Percentiles rank a stretch among this genome's conserved stretches.
phyloP scores from a whole-genome alignment of 2,113 vertebrate species.

The Carollia perspicillata region DNA sequence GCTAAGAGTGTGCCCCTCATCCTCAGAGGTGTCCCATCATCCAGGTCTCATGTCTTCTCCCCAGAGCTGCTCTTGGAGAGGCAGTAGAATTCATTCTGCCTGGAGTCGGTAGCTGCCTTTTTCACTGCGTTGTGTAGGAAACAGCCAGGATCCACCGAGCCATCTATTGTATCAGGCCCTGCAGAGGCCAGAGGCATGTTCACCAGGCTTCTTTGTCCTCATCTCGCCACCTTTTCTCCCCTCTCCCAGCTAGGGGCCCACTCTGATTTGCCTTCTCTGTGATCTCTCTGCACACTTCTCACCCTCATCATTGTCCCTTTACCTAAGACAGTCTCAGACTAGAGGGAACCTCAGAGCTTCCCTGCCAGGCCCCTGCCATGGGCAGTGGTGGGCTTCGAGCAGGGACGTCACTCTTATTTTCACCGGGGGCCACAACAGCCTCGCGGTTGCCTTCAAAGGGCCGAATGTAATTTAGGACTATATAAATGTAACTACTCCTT shows the following conservation, averaged over 20 bases:
- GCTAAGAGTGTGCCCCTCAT: not conserved
- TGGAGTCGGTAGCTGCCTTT: not conserved
- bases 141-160: not conserved
- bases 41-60: not conserved
- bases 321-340: not conserved
- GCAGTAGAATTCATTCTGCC: not conserved
- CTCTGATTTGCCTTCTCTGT: not conserved
- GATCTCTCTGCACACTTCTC: not conserved
- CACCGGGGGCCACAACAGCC: too few species aligned
- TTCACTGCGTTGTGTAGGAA: not conserved
- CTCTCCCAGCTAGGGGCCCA: not conserved
- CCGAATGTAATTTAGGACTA: too few species aligned
- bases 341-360: not conserved
- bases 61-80: not conserved
- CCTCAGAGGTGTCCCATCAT: not conserved
- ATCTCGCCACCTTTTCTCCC: not conserved
- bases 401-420: too few species aligned
- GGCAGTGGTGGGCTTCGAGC: not conserved
- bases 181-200: not conserved
- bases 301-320: not conserved
- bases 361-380: too few species aligned
- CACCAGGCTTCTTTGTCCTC: not conserved
- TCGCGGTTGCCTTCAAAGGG: too few species aligned
- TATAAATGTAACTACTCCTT: too few species aligned
- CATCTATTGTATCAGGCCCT: not conserved